Percentiles rank a stretch among this genome's conserved stretches.
Conservation (phyloP, 2,888 invertebrate species). For the Tribolium freemani region DNA sequence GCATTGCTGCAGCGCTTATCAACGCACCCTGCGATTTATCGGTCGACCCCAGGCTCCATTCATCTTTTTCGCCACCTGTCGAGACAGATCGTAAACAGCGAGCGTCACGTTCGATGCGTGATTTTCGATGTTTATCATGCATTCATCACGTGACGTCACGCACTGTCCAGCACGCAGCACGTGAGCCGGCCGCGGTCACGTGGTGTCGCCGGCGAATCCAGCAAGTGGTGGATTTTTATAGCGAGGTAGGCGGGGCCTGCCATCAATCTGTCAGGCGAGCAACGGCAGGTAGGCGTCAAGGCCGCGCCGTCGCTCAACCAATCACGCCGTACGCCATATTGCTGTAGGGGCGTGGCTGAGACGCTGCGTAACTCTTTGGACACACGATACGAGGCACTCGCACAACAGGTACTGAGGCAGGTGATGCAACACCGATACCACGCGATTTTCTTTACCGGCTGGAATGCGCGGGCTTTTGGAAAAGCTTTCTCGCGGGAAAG, state of each 20-base stretch:
- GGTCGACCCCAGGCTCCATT: constrained; percentile 53
- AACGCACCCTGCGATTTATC: constrained; percentile 31
- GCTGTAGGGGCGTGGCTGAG: constrained; percentile 73
- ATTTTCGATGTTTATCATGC: constrained; percentile 58
- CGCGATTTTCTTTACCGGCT: not conserved
- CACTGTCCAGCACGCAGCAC: constrained; percentile 49
- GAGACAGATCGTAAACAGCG: constrained; percentile 54
- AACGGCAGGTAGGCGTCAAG: constrained; percentile 67
- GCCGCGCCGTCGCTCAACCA: constrained; percentile 69
- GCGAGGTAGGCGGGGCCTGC: constrained; percentile 56
- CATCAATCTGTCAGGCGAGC: constrained; percentile 64
- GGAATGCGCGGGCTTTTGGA: no score
- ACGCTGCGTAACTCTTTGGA: constrained; percentile 61
- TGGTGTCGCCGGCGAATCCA: constrained; percentile 58
- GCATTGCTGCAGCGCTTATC: constrained; percentile 19
- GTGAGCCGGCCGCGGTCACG: constrained; percentile 58
- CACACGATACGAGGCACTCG: constrained; percentile 42
- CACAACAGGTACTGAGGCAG: constrained; percentile 49
- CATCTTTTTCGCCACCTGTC: constrained; percentile 61
- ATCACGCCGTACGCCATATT: constrained; percentile 77
- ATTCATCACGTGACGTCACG: constrained; percentile 56
- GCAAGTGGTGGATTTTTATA: constrained; percentile 61
- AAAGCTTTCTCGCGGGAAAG: no score
- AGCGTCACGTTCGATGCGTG: constrained; percentile 52
- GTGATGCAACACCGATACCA: not conserved